Evolutionary conservation across 2,888 invertebrate genomes (phyloP), one percentile per base, ranked within the genome.

Genomic region (Orthonychiurus folsomi): DNA sequence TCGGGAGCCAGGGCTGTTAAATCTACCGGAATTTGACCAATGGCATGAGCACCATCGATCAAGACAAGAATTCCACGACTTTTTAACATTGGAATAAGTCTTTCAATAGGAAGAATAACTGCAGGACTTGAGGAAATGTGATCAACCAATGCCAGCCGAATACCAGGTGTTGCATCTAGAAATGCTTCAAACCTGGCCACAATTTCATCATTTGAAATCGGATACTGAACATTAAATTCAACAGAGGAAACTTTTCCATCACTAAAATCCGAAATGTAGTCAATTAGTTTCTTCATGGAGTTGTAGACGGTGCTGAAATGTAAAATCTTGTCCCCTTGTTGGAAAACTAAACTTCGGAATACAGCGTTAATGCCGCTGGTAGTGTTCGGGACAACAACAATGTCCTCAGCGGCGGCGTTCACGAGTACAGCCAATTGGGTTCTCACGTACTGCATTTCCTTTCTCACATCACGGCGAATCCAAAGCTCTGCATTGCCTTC

Each of bases 1-100:
- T 70, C 70, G 3, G 67, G 66, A 28, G 28, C 59, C 5, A 70
- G 48, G 1, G 62, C 59, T 0, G 59, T 52, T 2, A 70, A 25
- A 57, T 70, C 59, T 3, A 70, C 58, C 0, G 67, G 66, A 20
- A 70, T 56, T 21, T 68, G 68, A 5, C 70, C 70, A 24, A 70
- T 61, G 3, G 67, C 68, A 59, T 70, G 70, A 47, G 70, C 70
- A 1, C 70, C 70, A 55, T 70, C 70, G 18, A 70, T 66, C 18
- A 70, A 48, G 20, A 63, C 65, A 0, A 47, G 18, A 23, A 70
- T 68, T 12, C 63, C 63, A 1, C 62, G 15, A 21, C 23, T n/a
- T 23, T 66, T 63, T 2, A 68, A 28, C 37, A 68, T 50, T 1
- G 70, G 67, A 21, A 68, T 70, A 0, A 70, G 37, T 20, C 52